Evolutionary conservation across 2,888 invertebrate species (phyloP), one percentile per base, ranked within the genome.

Genomic region (Erebia aethiops): DNA sequence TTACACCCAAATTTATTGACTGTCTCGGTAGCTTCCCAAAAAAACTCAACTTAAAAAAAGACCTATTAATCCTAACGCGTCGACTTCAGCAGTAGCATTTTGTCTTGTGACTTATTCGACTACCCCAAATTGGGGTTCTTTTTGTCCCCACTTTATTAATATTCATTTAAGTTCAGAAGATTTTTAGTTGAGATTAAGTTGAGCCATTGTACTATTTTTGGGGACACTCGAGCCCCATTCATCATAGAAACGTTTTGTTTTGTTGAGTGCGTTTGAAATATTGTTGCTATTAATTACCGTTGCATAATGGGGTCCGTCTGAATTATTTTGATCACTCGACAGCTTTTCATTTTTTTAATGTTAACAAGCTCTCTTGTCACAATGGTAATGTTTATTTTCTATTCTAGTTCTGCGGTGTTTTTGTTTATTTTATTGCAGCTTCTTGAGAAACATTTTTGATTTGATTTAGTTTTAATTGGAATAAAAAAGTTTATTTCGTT

Each of bases 1-100:
- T 92, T 92, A 91, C 84, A 79, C 78, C 77, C 71, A 83, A 87
- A 92, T 91, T 90, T 92, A 92, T 92, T 84, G 83, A 81, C 86
- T 86, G 87, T 86, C 87, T 84, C 79, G 61, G 76, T 77, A 77
- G 75, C 71, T 63, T 73, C 74, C 74, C 70, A 77, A 78, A 78
- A 26, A 78, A 78, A 78, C 74, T 68, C 43, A 43, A 71, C 65
- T 69, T 70, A 75, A 82, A 86, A 87, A 87, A 85, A 82, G 74
- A 72, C 76, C 80, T 88, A 91, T 91, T 86, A 87, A 90, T 91
- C 82, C 85, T 80, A 75, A 78, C 79, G 82, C 82, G 85, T 84
- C 84, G 83, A 83, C 80, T 87, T 86, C 82, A 60, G n/a, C 82
- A 85, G 84, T 80, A 84, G 82, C 74, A 79, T 85, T 88, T 87